Percentiles rank a stretch among this genome's conserved stretches.
Evolutionary conservation across 92 coral and sea anemone genomes (phyloP).

Genomic region (Porites cylindrica): DNA sequence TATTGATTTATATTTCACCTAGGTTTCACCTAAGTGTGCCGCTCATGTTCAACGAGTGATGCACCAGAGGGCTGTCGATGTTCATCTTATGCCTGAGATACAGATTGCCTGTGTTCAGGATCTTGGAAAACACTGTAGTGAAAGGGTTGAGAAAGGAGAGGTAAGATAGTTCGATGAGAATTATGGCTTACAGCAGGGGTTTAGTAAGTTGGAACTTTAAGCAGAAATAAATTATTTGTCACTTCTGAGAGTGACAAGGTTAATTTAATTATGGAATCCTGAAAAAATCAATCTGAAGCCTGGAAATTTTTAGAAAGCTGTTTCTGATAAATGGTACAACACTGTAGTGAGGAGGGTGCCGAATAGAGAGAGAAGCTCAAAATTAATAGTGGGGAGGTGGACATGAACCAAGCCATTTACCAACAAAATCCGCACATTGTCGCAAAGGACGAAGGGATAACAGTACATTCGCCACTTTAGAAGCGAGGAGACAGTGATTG

Average conservation of each 20-base stretch:
- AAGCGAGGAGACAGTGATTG: no score
- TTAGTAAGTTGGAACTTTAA: not conserved
- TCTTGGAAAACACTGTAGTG: slow-evolving; percentile 79
- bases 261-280: not conserved
- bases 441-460: no score
- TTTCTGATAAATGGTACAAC: not conserved
- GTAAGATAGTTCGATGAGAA: slow-evolving; percentile 27
- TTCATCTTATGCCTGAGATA: slow-evolving; percentile 87
- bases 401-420: no score
- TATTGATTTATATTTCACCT: not conserved
- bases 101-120: slow-evolving; percentile 81
- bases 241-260: slow-evolving; percentile 2
- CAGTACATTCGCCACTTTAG: no score
- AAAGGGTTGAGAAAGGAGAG: slow-evolving; percentile 81
- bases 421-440: no score
- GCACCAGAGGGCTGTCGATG: slow-evolving; percentile 95
- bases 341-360: no score
- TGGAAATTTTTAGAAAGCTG: slow-evolving; percentile 1
- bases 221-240: slow-evolving; percentile 4
- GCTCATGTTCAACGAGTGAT: slow-evolving; percentile 85
- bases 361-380: no score
- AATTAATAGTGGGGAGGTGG: no score
- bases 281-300: slow-evolving; percentile 7
- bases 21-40: slow-evolving; percentile 79
- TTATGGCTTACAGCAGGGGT: no score